phyloP scores from a whole-genome alignment of 2,888 invertebrate species.

The Geophilus truncorum region DNA sequence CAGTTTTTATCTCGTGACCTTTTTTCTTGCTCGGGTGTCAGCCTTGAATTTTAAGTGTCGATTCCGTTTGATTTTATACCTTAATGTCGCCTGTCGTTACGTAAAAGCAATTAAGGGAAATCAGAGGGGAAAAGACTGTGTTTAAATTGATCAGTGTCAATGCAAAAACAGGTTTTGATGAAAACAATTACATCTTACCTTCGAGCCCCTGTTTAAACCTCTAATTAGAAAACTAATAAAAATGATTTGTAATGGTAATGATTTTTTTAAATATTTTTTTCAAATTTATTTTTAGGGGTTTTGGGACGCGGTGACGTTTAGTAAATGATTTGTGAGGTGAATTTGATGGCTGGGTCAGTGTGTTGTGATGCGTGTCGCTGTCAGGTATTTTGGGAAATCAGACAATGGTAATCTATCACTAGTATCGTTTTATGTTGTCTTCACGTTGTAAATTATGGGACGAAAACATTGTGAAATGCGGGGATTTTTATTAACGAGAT shows the following conservation, averaged over 20 bases:
- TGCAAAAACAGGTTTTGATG: not conserved
- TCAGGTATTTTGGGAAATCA: slow-evolving; percentile 12
- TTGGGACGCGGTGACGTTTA: not conserved
- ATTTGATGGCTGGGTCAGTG: not conserved
- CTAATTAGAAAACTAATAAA: not conserved
- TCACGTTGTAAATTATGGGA: not conserved
- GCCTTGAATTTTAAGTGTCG: not conserved
- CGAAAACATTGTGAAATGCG: not conserved
- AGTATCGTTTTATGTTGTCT: not conserved
- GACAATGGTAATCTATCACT: not conserved
- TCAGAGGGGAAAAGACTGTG: not conserved
- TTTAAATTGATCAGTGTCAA: not conserved
- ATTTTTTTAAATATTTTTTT: not conserved
- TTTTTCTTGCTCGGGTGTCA: not conserved
- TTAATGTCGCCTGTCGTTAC: not conserved
- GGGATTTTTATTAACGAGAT: not conserved
- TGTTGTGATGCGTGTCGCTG: slow-evolving; percentile 5
- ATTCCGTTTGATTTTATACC: not conserved
- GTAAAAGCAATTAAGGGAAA: not conserved
- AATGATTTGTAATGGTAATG: not conserved
- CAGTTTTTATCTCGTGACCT: not conserved
- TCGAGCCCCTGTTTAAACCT: not conserved
- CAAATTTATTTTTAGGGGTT: not conserved
- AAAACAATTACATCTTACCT: slow-evolving; percentile 4
- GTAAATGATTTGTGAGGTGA: slow-evolving; percentile 19